These are phyloP conservation scores for Platyscelio sp. DNA, from an alignment of 2,888 invertebrate species.

Conservation along the genomic window DNA sequence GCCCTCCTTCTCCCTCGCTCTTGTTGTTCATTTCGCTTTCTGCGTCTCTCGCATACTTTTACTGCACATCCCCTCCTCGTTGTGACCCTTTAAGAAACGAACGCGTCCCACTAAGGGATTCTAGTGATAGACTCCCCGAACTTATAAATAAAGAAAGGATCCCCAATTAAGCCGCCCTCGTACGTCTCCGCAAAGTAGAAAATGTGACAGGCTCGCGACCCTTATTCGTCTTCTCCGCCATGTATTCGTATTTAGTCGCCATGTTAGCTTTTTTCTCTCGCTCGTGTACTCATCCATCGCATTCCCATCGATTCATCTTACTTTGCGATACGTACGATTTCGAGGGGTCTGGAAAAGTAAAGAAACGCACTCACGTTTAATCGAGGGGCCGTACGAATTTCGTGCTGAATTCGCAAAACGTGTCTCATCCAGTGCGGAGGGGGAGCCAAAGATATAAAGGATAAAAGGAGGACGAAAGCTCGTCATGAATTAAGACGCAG, in stretches of 20 bases:
- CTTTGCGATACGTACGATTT: slow-evolving; percentile 57
- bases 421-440: slow-evolving; percentile 84
- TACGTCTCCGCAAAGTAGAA: slow-evolving; percentile 83
- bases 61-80: slow-evolving; percentile 27
- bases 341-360: slow-evolving; percentile 73
- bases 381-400: slow-evolving; percentile 83
- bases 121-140: slow-evolving; percentile 81
- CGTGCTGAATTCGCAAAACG: slow-evolving; percentile 88
- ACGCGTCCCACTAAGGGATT: slow-evolving; percentile 62
- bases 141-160: slow-evolving; percentile 84
- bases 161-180: slow-evolving; percentile 83
- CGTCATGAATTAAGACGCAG: slow-evolving; percentile 59
- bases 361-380: slow-evolving; percentile 83
- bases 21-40: too few relatives aligned
- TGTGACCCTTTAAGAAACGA: slow-evolving; percentile 64
- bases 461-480: slow-evolving; percentile 35
- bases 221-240: slow-evolving; percentile 63
- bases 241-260: slow-evolving; percentile 56
- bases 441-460: slow-evolving; percentile 30
- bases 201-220: slow-evolving; percentile 80
- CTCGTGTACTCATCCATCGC: slow-evolving; percentile 42
- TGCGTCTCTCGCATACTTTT: slow-evolving; percentile 64
- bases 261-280: slow-evolving; percentile 63
- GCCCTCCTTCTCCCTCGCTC: slow-evolving; percentile 10
- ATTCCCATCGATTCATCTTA: slow-evolving; percentile 62